Evolutionary conservation across 2,797 vertebrate species (phyloP).

Genomic region (Enteromius radiatus): DNA sequence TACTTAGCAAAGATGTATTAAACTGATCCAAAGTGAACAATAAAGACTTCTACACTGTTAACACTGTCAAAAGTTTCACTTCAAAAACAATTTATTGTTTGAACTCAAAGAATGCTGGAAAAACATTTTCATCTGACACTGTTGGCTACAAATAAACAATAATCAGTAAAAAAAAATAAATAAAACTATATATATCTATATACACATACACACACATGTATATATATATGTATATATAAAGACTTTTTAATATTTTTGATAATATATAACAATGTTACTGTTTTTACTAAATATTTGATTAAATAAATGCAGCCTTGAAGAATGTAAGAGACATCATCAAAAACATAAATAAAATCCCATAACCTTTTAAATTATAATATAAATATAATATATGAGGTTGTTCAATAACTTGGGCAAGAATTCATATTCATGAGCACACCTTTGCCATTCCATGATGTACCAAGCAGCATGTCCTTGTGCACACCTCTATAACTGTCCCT

Average conservation of each 20-base stretch:
- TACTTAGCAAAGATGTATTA: neutral
- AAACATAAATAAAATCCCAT: neutral
- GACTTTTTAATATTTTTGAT: neutral
- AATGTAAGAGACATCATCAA: neutral
- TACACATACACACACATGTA: neutral
- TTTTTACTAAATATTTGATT: neutral
- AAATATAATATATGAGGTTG: neutral
- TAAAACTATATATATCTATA: too few relatives aligned
- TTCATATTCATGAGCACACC: neutral
- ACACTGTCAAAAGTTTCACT: neutral
- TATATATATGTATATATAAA: neutral
- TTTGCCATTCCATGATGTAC: constrained; percentile 2
- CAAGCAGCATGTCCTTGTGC: neutral
- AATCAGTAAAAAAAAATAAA: too few relatives aligned
- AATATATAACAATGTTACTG: neutral
- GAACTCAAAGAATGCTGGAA: neutral
- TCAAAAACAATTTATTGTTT: neutral
- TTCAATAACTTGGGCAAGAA: neutral
- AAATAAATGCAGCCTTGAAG: neutral
- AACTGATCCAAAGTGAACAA: neutral
- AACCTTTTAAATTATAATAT: neutral
- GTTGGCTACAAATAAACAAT: neutral
- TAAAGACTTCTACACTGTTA: neutral
- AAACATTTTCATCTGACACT: too few relatives aligned
- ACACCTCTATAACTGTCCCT: neutral